Evolutionary conservation across 2,888 invertebrate genomes (phyloP).

Genomic region (Imbricaverruca yamaguchii): DNA sequence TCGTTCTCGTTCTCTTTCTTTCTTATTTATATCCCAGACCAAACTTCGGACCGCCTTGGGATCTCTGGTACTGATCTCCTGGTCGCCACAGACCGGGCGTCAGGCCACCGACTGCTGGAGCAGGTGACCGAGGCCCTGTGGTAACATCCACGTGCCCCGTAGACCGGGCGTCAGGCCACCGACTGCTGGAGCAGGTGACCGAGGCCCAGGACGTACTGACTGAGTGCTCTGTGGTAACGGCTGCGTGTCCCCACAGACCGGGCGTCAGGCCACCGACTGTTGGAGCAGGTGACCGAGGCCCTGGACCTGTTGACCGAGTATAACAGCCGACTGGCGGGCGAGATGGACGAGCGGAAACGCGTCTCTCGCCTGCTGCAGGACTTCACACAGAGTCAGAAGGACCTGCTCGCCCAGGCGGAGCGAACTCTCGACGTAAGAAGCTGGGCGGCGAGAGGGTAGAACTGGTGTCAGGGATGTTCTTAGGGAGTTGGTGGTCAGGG

Average conservation of each 20-base stretch:
- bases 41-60: no score
- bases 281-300: constrained; percentile 66
- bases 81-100: constrained; percentile 25
- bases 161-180: constrained; percentile 28
- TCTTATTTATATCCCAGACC: no score
- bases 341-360: constrained; percentile 81
- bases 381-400: constrained; percentile 77
- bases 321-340: constrained; percentile 72
- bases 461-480: no score
- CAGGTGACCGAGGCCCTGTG: constrained; percentile 69
- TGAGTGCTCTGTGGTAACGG: constrained; percentile 50
- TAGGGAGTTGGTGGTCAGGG: no score
- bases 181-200: constrained; percentile 52
- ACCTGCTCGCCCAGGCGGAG: constrained; percentile 77
- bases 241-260: constrained; percentile 24
- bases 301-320: constrained; percentile 78
- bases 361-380: constrained; percentile 79
- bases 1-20: background rate
- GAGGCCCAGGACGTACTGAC: constrained; percentile 77
- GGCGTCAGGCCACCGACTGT: constrained; percentile 27
- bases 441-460: no score
- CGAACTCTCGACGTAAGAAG: constrained; percentile 67
- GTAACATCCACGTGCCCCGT: background rate
- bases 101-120: constrained; percentile 29
- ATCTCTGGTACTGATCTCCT: constrained; percentile 44